Evolutionary conservation across 2,888 invertebrate species (phyloP), one percentile per base, ranked within the genome.

Genomic region (Caenorhabditis afra): DNA sequence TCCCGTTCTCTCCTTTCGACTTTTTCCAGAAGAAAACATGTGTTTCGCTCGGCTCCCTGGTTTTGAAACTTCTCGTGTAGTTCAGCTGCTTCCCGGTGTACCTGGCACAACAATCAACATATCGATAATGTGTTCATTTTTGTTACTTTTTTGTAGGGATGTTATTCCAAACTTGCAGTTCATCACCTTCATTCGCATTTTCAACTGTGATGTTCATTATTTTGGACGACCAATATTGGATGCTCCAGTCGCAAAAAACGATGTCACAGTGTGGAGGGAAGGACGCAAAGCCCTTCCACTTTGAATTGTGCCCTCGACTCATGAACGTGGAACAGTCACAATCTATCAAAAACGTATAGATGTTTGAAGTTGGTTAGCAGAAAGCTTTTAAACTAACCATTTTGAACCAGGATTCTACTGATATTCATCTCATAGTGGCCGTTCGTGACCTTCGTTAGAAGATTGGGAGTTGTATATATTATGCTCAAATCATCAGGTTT

Each of bases 1-100:
- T 29, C 29, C 29, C 29, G 29, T 29, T 29, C 29, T 29, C 29
- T 29, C 29, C 50, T 29, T 20, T 10, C n/a, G n/a, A 14, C 12
- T 37, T 52, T 62, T 50, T 62, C 22, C 45, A 23, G 37, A 52
- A 62, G 18, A 20, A 50, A 3, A 62, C n/a, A 41, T 50, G 39
- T 1, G 50, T 22, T 3, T 18, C 18, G 39, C 10, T 20, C 3
- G 0, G 0, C 0, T 39, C 8, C 3, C 35, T 1, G 3, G 39
- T n/a, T 22, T 22, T n/a, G n/a, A 59, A 2, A 3, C 14, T 62
- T 50, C 45, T 62, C 1, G 62, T 49, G n/a, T 22, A 11, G 7
- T 3, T 7, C 50, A 62, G n/a, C 39, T 62, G 62, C 4, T 14
- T 10, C 3, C 50, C n/a, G 2, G 12, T 52, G 50, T 62, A 62